phyloP scores from a whole-genome alignment of 2,888 invertebrate species.

The Hedya salicella region DNA sequence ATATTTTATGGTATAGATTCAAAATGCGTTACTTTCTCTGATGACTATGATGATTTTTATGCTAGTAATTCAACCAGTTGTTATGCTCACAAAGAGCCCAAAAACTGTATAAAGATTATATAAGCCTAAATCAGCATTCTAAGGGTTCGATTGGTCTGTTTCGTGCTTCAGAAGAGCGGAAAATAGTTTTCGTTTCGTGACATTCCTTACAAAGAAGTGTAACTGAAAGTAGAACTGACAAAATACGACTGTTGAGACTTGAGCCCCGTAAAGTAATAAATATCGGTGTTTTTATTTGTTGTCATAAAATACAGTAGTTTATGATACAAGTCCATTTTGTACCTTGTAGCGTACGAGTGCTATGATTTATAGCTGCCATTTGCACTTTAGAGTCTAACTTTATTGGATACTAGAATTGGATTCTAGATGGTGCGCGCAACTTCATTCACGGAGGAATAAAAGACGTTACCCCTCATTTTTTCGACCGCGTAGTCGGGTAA shows the following conservation, averaged over 20 bases:
- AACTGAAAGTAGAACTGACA: slow-evolving; percentile 39
- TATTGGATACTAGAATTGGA: too few relatives aligned
- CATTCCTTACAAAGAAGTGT: slow-evolving; percentile 16
- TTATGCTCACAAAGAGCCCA: too few relatives aligned
- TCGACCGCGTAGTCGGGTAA: too few relatives aligned
- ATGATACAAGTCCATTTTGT: slow-evolving; percentile 6
- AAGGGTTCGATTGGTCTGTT: slow-evolving; percentile 14
- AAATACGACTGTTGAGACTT: slow-evolving; percentile 25
- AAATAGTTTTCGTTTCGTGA: slow-evolving; percentile 43
- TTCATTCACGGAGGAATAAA: too few relatives aligned
- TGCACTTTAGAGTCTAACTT: neutral
- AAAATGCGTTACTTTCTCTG: too few relatives aligned
- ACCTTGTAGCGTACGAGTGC: neutral
- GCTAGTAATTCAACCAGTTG: too few relatives aligned
- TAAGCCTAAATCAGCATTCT: neutral
- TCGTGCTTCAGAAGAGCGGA: slow-evolving; percentile 43
- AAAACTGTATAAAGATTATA: slow-evolving; percentile 7
- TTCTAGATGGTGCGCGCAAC: too few relatives aligned
- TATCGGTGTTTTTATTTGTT: slow-evolving; percentile 3
- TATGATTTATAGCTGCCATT: slow-evolving; percentile 3
- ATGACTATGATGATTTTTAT: too few relatives aligned
- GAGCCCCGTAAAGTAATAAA: slow-evolving; percentile 7
- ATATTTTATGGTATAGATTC: too few relatives aligned
- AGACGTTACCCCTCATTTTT: too few relatives aligned
- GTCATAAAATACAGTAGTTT: slow-evolving; percentile 20